phyloP scores from a whole-genome alignment of 1,140 invertebrate species.

The Oscheius sp. region DNA sequence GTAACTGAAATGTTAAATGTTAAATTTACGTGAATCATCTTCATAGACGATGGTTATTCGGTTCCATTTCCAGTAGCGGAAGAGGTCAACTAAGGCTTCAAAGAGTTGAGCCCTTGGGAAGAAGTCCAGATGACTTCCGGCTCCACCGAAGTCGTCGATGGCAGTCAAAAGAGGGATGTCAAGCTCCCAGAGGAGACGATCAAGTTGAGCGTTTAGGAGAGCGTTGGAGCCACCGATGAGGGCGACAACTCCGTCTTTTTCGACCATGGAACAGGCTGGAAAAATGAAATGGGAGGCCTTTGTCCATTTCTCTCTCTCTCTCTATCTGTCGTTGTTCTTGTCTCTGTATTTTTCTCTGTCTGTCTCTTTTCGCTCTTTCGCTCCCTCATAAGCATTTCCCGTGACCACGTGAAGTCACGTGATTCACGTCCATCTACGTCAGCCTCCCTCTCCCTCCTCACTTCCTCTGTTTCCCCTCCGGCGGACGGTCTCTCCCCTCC shows the following conservation, averaged over 20 bases:
- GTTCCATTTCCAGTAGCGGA: slow-evolving; percentile 57
- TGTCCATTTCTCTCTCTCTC: slow-evolving; percentile 10
- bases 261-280: slow-evolving; percentile 53
- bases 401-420: no score
- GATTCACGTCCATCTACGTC: no score
- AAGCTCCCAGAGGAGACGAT: slow-evolving; percentile 41
- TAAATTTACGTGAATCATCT: slow-evolving; percentile 45
- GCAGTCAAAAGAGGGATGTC: slow-evolving; percentile 53
- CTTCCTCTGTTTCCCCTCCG: no score
- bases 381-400: no score
- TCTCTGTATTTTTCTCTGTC: no score
- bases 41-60: slow-evolving; percentile 54
- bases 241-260: slow-evolving; percentile 49
- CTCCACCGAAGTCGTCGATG: slow-evolving; percentile 44
- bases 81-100: slow-evolving; percentile 57
- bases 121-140: slow-evolving; percentile 42
- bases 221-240: slow-evolving; percentile 50
- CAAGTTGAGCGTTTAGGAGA: slow-evolving; percentile 47
- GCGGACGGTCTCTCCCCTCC: no score
- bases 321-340: no score
- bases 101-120: slow-evolving; percentile 55
- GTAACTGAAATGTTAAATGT: no score
- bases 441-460: no score
- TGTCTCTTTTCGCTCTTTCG: not conserved
- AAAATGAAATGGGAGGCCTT: slow-evolving; percentile 8